Conservation (phyloP, 2,797 vertebrate species). For the Threskiornis aethiopicus region DNA sequence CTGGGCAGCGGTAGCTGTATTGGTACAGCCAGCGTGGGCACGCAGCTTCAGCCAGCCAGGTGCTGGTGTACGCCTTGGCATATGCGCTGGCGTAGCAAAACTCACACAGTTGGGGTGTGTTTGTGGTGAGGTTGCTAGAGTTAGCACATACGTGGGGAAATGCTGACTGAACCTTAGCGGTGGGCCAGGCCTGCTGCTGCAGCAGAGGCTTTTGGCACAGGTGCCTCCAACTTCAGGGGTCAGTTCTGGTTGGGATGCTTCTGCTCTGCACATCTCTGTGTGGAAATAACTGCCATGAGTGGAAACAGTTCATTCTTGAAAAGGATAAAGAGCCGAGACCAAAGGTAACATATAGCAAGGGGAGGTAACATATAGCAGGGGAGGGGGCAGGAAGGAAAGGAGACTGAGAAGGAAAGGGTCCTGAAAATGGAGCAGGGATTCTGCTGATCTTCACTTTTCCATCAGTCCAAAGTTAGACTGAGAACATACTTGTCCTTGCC, state of each 20-base stretch:
- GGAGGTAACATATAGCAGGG: no score
- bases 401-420: not conserved
- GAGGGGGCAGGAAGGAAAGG: not conserved
- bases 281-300: accelerated
- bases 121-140: not conserved
- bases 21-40: accelerated
- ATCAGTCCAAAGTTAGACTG: not conserved
- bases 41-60: not conserved
- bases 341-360: not conserved
- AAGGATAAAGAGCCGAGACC: not conserved
- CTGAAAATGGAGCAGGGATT: not conserved
- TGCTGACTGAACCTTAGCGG: accelerated
- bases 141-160: accelerated
- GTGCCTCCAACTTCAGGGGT: accelerated
- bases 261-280: accelerated
- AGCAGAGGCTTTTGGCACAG: not conserved
- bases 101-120: accelerated
- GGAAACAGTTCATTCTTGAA: accelerated
- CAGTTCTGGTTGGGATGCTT: accelerated
- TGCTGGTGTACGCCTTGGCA: not conserved
- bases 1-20: not conserved
- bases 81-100: not conserved
- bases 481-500: not conserved
- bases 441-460: not conserved
- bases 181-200: not conserved